Evolutionary conservation across 2,888 invertebrate species (phyloP), one percentile per base, ranked within the genome.

Genomic region (Amphipyra berbera): DNA sequence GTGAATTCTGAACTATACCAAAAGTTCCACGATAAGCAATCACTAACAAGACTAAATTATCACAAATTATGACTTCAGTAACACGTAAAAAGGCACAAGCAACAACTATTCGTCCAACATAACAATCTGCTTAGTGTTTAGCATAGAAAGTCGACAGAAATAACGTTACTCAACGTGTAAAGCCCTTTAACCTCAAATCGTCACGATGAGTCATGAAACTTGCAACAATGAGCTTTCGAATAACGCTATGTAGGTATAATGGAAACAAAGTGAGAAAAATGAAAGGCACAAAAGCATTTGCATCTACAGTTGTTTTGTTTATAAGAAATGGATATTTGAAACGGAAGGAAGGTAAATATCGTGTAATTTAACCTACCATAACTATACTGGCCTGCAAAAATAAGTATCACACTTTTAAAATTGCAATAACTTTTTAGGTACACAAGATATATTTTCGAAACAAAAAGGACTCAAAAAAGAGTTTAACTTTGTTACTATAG

Each of bases 161-260:
- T 61, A 68, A 67, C 75, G 76, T 82, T 82, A 78, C 82, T 75
- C 76, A 83, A 83, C 73, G 61, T 75, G 76, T 80, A 21, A 21
- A 82, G 88, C 90, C 91, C 91, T 91, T 87, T 87, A 88, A 88
- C 90, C 90, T 83, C 85, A 78, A 81, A 84, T 76, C 78, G 70
- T 80, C 69, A 71, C 73, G 73, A 78, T 89, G 87, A 89, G 61
- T 89, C 89, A 89, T 80, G 82, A 68, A 68, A 58, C 72, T 71
- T 73, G 61, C 65, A 75, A 82, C 81, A 79, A 79, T 78, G 78
- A 82, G 79, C 83, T 83, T 84, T 79, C 77, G 67, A 71, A 69
- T 62, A 52, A 59, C 61, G 15, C 52, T 55, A 42, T 50, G 67
- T 58, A 69, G 48, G 62, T 46, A 54, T 21, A 44, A 41, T 38